Conservation (phyloP, 2,888 invertebrate genomes). For the Brachyopa scutellaris region DNA sequence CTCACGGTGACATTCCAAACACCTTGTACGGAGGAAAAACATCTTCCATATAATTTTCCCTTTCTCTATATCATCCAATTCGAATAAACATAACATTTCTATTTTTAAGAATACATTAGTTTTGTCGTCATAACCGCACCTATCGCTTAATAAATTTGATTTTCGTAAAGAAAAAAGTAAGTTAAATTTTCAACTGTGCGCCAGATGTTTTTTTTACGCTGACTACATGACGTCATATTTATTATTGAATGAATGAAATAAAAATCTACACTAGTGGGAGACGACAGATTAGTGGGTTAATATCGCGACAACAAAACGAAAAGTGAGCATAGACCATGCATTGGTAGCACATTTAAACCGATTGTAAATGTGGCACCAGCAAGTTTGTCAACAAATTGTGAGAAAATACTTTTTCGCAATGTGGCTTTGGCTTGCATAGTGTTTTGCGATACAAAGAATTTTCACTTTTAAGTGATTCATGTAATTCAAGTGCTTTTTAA, state of each 20-base stretch:
- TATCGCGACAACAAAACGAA: not conserved
- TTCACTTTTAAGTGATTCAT: slow-evolving; percentile 50
- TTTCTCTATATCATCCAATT: slow-evolving; percentile 18
- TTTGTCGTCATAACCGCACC: slow-evolving; percentile 42
- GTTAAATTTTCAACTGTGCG: slow-evolving; percentile 22
- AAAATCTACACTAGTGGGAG: not conserved
- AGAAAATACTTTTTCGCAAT: not conserved
- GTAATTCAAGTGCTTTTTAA: slow-evolving; percentile 25
- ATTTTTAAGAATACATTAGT: slow-evolving; percentile 53
- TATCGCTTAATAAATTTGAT: slow-evolving; percentile 4
- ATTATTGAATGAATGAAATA: slow-evolving; percentile 40
- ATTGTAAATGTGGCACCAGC: slow-evolving; percentile 11
- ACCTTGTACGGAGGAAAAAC: slow-evolving; percentile 48
- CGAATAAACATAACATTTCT: slow-evolving; percentile 56
- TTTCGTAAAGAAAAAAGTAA: not conserved
- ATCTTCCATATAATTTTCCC: slow-evolving; percentile 39
- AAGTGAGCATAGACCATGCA: slow-evolving; percentile 18
- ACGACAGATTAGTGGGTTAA: not conserved
- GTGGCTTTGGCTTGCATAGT: not conserved
- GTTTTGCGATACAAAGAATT: slow-evolving; percentile 10
- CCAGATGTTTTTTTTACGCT: slow-evolving; percentile 55
- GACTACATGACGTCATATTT: slow-evolving; percentile 68
- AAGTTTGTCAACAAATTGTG: slow-evolving; percentile 29
- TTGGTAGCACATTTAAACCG: slow-evolving; percentile 29
- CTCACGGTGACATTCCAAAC: slow-evolving; percentile 39